phyloP scores from a whole-genome alignment of 1,140 invertebrate genomes.

The Tyrophagus putrescentiae region DNA sequence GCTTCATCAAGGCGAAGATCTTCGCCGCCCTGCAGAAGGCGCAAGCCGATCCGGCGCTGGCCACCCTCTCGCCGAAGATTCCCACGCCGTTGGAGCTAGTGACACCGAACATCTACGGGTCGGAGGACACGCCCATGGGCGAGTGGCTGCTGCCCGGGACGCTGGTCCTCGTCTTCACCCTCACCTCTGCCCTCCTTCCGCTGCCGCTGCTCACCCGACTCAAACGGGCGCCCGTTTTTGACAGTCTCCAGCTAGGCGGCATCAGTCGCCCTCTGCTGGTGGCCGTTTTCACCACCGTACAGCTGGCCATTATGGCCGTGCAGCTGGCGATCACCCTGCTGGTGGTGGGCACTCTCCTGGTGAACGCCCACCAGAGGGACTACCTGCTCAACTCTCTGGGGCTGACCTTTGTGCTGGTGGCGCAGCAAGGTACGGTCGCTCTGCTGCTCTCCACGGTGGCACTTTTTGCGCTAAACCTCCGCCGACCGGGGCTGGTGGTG shows the following conservation, averaged over 20 bases:
- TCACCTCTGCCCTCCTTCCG: background rate
- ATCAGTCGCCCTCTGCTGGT: background rate
- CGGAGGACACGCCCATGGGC: background rate
- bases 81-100: constrained; percentile 1
- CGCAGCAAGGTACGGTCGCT: background rate
- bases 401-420: too few relatives aligned
- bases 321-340: background rate
- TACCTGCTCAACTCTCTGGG: background rate
- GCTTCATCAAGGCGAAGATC: constrained; percentile 9
- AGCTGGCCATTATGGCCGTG: constrained; percentile 4
- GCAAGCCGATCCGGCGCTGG: background rate
- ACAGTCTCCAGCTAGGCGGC: background rate
- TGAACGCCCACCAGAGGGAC: background rate
- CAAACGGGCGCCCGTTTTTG: background rate
- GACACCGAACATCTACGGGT: constrained; percentile 3
- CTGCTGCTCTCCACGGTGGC: background rate
- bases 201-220: background rate
- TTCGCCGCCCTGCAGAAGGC: background rate
- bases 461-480: background rate
- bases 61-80: background rate
- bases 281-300: background rate
- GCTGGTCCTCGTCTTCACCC: background rate
- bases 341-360: background rate
- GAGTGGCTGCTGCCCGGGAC: constrained; percentile 7
- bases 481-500: background rate